These are phyloP conservation scores for Peromyscus californicus DNA, from an alignment of 2,113 vertebrate species.

Conservation along the genomic window DNA sequence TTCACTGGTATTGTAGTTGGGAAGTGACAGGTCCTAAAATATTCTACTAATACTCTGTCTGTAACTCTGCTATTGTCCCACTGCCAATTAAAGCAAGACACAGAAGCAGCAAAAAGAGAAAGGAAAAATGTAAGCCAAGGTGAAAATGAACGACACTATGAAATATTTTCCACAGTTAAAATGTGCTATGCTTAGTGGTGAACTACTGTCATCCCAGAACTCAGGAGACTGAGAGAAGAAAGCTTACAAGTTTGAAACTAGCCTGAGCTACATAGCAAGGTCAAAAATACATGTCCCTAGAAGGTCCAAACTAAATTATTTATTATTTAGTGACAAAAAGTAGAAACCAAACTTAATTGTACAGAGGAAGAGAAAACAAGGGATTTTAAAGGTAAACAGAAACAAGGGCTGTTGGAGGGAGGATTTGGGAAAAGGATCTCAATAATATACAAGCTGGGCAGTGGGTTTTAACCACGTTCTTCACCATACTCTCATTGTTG, in stretches of 20 bases:
- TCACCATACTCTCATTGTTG: not conserved
- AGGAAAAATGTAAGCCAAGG: not conserved
- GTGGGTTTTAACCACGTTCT: not conserved
- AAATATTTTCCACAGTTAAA: not conserved
- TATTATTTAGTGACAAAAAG: not conserved
- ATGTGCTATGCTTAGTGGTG: not conserved
- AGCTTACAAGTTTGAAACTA: not conserved
- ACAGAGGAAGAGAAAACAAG: not conserved
- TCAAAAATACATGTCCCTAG: not conserved
- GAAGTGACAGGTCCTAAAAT: not conserved
- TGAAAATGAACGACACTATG: not conserved
- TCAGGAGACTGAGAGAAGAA: not conserved
- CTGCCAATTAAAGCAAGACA: not conserved
- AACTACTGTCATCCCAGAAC: not conserved
- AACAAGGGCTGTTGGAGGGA: not conserved
- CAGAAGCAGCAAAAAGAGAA: not conserved
- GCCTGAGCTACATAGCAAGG: not conserved
- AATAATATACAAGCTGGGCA: not conserved
- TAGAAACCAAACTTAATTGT: not conserved
- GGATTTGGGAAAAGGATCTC: not conserved
- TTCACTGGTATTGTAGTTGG: not conserved
- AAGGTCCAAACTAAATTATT: not conserved
- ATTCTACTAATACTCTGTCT: not conserved
- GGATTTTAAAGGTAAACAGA: not conserved
- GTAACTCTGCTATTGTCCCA: not conserved